Evolutionary conservation across 2,113 vertebrate genomes (phyloP).

Genomic region (Tragelaphus strepsiceros): DNA sequence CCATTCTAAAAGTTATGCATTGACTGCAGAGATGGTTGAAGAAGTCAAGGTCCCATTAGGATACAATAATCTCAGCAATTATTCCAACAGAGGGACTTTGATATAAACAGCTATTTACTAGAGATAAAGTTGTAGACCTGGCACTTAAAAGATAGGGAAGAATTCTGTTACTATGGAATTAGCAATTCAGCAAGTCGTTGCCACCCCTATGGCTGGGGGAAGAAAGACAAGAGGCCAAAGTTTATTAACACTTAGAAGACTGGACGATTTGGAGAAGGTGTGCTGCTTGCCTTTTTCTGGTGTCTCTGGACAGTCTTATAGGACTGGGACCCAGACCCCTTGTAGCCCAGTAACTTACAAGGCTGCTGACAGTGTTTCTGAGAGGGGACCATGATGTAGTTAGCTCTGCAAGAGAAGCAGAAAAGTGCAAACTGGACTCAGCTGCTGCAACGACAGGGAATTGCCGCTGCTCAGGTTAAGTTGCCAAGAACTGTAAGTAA

Average conservation of each 20-base stretch:
- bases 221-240: background rate
- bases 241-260: background rate
- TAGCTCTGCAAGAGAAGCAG: background rate
- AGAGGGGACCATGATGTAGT: rapidly evolving
- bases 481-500: rapidly evolving
- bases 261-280: background rate
- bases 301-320: background rate
- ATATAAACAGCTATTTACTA: background rate
- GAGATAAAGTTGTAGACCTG: background rate
- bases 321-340: background rate
- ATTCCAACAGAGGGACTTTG: background rate
- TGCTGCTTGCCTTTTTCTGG: background rate
- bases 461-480: background rate
- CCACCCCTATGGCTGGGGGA: rapidly evolving
- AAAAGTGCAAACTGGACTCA: background rate
- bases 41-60: background rate
- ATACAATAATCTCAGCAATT: background rate
- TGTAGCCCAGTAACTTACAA: background rate
- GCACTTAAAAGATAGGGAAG: background rate
- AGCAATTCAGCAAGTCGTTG: background rate
- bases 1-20: background rate
- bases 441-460: background rate
- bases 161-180: background rate
- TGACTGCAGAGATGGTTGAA: background rate
- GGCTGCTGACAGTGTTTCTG: background rate